Evolutionary conservation across 1,140 invertebrate genomes (phyloP).

Genomic region (Batillaria attramentaria): DNA sequence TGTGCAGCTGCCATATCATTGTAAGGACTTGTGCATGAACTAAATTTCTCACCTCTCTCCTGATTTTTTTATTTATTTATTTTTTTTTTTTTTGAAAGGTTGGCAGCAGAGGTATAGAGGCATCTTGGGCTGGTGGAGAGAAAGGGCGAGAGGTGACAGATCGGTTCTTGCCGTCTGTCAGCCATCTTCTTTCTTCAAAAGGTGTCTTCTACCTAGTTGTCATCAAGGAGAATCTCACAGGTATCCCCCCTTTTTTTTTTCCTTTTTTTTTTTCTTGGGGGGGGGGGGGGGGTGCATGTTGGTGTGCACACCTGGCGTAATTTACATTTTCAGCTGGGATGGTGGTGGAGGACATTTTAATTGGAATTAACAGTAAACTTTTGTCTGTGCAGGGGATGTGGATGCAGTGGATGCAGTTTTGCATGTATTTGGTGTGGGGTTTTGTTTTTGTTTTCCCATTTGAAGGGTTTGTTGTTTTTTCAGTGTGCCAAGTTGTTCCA

Average conservation of each 20-base stretch:
- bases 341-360: background rate
- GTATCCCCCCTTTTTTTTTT: conserved; percentile 51
- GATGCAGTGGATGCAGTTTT: background rate
- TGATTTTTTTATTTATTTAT: conserved; percentile 26
- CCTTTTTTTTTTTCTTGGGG: background rate
- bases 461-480: background rate
- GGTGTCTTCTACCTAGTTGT: conserved; percentile 89
- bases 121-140: conserved; percentile 87
- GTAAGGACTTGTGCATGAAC: too few relatives aligned
- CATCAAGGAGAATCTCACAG: conserved; percentile 86
- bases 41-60: too few relatives aligned
- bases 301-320: background rate
- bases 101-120: conserved; percentile 60
- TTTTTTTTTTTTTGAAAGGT: conserved; percentile 54
- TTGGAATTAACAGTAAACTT: background rate
- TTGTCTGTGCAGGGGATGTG: too few relatives aligned
- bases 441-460: background rate
- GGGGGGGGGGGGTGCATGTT: background rate
- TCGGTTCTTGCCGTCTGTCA: conserved; percentile 79
- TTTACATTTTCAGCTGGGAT: background rate
- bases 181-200: conserved; percentile 78
- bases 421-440: background rate
- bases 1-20: too few relatives aligned
- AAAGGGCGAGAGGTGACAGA: conserved; percentile 87
- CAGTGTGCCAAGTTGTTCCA: too few relatives aligned